Evolutionary conservation across 1,140 invertebrate species (phyloP).

Genomic region (Pissodes strobi): DNA sequence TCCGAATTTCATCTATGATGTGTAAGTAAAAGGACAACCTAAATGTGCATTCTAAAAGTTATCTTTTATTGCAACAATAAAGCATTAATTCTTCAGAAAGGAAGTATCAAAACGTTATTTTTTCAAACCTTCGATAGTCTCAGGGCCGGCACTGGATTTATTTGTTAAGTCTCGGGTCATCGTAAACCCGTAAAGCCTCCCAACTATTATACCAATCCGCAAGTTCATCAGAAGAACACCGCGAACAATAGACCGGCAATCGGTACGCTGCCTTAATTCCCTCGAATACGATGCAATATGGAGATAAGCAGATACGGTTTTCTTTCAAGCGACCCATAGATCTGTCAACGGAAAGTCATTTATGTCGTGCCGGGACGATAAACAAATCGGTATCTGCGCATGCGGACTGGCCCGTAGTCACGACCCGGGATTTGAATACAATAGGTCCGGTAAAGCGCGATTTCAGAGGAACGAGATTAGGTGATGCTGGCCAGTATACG

Average conservation of each 20-base stretch:
- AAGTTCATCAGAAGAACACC: constrained; percentile 26
- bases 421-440: constrained; percentile 51
- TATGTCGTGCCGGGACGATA: constrained; percentile 46
- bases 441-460: constrained; percentile 29
- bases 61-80: no score
- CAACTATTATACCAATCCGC: constrained; percentile 24
- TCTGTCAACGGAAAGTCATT: constrained; percentile 51
- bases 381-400: constrained; percentile 51
- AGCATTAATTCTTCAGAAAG: no score
- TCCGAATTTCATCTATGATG: no score
- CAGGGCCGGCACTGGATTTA: no score
- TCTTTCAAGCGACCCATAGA: constrained; percentile 49
- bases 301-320: constrained; percentile 49
- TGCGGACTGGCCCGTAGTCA: constrained; percentile 45
- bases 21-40: no score
- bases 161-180: not conserved
- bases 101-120: no score
- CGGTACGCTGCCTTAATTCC: constrained; percentile 38
- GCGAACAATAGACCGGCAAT: constrained; percentile 28
- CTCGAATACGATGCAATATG: constrained; percentile 40
- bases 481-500: not conserved
- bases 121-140: no score
- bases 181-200: constrained; percentile 8
- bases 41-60: no score
- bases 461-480: constrained; percentile 1